phyloP scores from a whole-genome alignment of 2,797 vertebrate genomes.

The Allobates femoralis region DNA sequence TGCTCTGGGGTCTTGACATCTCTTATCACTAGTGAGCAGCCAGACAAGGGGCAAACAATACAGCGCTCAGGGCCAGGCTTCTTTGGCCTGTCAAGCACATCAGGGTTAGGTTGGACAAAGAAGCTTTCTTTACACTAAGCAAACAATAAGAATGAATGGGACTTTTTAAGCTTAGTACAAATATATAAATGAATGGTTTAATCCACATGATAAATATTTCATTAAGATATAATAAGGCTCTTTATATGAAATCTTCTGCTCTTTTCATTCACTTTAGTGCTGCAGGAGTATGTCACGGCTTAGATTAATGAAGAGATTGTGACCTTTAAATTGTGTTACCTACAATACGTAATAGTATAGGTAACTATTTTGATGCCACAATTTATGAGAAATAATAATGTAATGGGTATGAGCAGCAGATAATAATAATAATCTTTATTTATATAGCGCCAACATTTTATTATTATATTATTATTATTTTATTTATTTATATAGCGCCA shows the following conservation, averaged over 20 bases:
- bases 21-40: slow-evolving; percentile 80
- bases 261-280: background rate
- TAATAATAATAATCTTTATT: background rate
- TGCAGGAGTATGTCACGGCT: background rate
- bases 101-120: slow-evolving; percentile 77
- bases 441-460: too few relatives aligned
- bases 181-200: slow-evolving; percentile 37
- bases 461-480: too few relatives aligned
- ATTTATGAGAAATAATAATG: background rate
- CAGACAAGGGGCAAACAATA: slow-evolving; percentile 76
- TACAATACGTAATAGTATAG: background rate
- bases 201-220: slow-evolving; percentile 45
- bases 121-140: slow-evolving; percentile 73
- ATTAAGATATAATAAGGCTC: slow-evolving; percentile 32
- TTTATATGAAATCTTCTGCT: slow-evolving; percentile 34
- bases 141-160: slow-evolving; percentile 73
- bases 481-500: too few relatives aligned
- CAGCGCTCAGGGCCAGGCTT: slow-evolving; percentile 72
- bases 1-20: slow-evolving; percentile 74
- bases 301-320: background rate
- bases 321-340: background rate
- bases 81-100: slow-evolving; percentile 73
- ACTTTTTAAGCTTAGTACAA: slow-evolving; percentile 65
- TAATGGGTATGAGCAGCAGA: background rate
- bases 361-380: slow-evolving; percentile 4